Evolutionary conservation across 1,140 invertebrate genomes (phyloP), one percentile per base, ranked within the genome.

Genomic region (Araneus ventricosus): DNA sequence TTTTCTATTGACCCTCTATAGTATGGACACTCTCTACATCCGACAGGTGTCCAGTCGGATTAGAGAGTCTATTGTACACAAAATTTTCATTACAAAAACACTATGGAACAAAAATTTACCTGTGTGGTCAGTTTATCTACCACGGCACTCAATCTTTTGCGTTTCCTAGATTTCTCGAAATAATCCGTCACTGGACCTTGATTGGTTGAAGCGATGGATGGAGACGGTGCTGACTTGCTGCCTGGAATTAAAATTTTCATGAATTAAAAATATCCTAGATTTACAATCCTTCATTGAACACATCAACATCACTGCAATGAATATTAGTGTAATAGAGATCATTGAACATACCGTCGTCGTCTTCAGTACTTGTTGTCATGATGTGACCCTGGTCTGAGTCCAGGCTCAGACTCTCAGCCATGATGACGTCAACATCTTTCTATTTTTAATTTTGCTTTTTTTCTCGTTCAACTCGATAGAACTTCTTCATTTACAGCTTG

Each of bases 91-190:
- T 52, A 52, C 10, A 17, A 52, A 52, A 14, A 52, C 10, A 52
- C 10, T 14, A 14, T 14, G 10, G 17, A 45, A 6, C 3, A 10
- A 37, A 75, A 34, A 20, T 57, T 88, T 79, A 79, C 93, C 89
- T 97, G 97, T n/a, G 94, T 95, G 2, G 95, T 95, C 27, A 98
- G 95, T 94, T 97, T 97, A 94, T 97, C 97, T 75, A 98, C 95
- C 1, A 98, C 97, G 94, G 97, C 97, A 92, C 97, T 97, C 24
- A 98, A 95, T n/a, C 97, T 95, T 95, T 97, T 97, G 37, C 97
- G 96, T 95, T 97, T 97, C 41, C 97, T 96, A n/a, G 87, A 90
- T n/a, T 93, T 90, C 45, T 93, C 89, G 24, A 90, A 87, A 52
- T 57, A 75, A 4, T 88, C 91, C 6, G 61, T 57, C 6, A 86